Evolutionary conservation across 2,888 invertebrate species (phyloP).

Genomic region (Amiota minor): DNA sequence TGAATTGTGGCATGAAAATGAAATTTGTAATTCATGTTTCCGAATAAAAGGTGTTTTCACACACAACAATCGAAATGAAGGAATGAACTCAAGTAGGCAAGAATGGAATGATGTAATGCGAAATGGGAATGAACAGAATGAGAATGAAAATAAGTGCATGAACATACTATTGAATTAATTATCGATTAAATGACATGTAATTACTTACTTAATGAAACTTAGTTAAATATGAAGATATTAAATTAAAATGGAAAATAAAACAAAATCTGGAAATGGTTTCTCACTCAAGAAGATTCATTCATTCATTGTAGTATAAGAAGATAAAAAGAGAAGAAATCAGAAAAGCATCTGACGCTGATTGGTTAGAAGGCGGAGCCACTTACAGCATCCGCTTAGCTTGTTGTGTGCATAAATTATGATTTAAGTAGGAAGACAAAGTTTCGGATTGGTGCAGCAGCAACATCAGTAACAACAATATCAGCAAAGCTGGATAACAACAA

Average conservation of each 20-base stretch:
- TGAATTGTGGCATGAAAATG: conserved; percentile 43
- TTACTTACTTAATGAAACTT: too few relatives aligned
- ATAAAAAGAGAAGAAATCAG: background rate
- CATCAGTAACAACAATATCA: conserved; percentile 19
- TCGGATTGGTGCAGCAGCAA: conserved; percentile 64
- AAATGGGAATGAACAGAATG: too few relatives aligned
- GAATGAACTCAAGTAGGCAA: background rate
- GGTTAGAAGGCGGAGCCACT: conserved; percentile 62
- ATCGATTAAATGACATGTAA: too few relatives aligned
- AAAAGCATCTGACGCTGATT: conserved; percentile 50
- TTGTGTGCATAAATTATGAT: conserved; percentile 68
- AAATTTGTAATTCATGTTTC: conserved; percentile 61
- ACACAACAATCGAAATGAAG: conserved; percentile 28
- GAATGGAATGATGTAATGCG: background rate
- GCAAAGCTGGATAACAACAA: conserved; percentile 5
- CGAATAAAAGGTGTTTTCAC: conserved; percentile 41
- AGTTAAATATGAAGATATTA: background rate
- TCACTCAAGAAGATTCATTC: too few relatives aligned
- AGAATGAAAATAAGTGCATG: too few relatives aligned
- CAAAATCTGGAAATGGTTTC: background rate
- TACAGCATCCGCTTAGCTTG: conserved; percentile 44
- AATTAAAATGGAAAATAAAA: background rate
- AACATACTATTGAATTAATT: too few relatives aligned
- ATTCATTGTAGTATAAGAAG: too few relatives aligned
- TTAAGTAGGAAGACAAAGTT: conserved; percentile 57